Conservation (phyloP, 2,888 invertebrate species). For the Aphrophora alni region DNA sequence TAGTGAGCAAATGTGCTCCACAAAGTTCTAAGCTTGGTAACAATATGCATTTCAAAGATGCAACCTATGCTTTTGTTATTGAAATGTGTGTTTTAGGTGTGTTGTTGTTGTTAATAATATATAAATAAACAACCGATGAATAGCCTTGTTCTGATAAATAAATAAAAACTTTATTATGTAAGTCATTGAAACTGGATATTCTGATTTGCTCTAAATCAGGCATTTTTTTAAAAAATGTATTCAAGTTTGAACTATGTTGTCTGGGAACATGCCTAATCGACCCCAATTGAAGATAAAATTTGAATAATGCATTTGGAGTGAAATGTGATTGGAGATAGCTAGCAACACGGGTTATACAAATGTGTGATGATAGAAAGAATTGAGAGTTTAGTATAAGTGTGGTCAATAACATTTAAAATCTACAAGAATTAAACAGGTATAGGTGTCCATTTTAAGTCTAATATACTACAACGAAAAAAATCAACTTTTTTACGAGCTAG, state of each 20-base stretch:
- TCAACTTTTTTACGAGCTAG: too few relatives aligned
- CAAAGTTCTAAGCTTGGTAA: slow-evolving; percentile 28
- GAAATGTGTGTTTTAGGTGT: not conserved
- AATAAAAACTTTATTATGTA: too few relatives aligned
- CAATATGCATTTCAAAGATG: slow-evolving; percentile 20
- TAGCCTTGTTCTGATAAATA: too few relatives aligned
- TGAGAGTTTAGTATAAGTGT: too few relatives aligned
- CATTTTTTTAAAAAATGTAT: not conserved
- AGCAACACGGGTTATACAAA: too few relatives aligned
- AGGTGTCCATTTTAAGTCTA: not conserved
- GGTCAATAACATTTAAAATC: not conserved
- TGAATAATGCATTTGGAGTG: not conserved
- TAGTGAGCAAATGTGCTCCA: slow-evolving; percentile 19
- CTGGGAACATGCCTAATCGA: not conserved
- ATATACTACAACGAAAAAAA: too few relatives aligned
- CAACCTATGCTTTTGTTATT: not conserved
- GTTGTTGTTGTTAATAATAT: too few relatives aligned
- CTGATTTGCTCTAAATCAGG: too few relatives aligned
- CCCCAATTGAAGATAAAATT: not conserved
- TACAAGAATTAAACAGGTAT: not conserved
- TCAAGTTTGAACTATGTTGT: not conserved
- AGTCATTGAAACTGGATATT: too few relatives aligned
- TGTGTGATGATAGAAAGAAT: too few relatives aligned
- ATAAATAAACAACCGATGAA: too few relatives aligned
- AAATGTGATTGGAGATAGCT: not conserved